Base-by-base conservation (phyloP, 2,888 invertebrate species). In the Lamellibrachia columna region DNA sequence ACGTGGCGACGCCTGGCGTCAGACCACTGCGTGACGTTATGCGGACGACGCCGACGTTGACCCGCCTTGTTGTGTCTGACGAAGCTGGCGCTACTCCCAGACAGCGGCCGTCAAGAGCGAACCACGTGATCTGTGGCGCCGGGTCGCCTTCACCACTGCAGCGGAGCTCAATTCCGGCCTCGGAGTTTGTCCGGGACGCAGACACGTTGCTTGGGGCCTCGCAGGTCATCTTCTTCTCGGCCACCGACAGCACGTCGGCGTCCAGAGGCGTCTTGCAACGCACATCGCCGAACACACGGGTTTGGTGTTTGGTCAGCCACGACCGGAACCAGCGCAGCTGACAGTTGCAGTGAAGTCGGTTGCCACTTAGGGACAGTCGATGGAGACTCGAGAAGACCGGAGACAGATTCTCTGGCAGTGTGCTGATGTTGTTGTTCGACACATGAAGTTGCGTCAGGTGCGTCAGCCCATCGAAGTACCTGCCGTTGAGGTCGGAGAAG, bases 281-380 rank as follows among this genome's bases (percentile, higher is more conserved):
- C 22, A 92, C 92, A 9, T 93, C 93, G 28, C 90, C n/a, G 53
- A 93, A 92, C 52, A 91, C 90, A 52, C n/a, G 22, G 52, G 28
- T n/a, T 0, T 58, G 28, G 40, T 91, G 53, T 3, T 11, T 6
- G 40, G 53, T 90, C 92, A 93, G 55, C 93, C 93, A 94, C 52
- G 91, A 90, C 91, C 92, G 92, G 52, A 94, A 91, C 94, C 94
- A 94, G 52, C 92, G 91, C 90, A 94, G 91, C 90, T 94, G 93
- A 75, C 94, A 94, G 92, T 93, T 94, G 90, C 94, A 94, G 90
- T 94, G 93, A 28, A 94, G 40, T 28, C 75, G 58, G 92, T 94
- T 94, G 53, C 90, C 92, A 7, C 58, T 92, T 40, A 94, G 52
- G 28, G n/a, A 90, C 7, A 94, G 93, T n/a, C 92, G 91, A n/a